phyloP scores from a whole-genome alignment of 64 coral and sea anemone species.

The Montipora capricornis region DNA sequence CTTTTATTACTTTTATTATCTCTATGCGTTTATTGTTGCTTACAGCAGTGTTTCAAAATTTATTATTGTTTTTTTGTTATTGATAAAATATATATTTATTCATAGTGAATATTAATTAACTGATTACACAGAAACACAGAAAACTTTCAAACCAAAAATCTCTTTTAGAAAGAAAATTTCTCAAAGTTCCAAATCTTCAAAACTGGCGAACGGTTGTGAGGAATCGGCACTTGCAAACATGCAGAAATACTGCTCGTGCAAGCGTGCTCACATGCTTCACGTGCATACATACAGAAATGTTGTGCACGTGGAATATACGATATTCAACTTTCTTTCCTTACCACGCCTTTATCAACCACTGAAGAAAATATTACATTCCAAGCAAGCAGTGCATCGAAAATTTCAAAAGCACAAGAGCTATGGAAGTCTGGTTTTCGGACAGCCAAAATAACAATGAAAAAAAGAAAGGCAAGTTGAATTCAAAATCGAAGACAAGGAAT shows the following conservation, averaged over 20 bases:
- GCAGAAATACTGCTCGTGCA: background rate
- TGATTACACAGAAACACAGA: no score
- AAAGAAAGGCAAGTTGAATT: conserved; percentile 6
- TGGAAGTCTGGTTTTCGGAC: conserved; percentile 7
- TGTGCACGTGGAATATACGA: background rate
- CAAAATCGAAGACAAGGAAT: conserved; percentile 24
- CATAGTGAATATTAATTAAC: no score
- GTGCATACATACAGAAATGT: background rate
- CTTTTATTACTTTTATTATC: no score
- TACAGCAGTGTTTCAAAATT: no score
- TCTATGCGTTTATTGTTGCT: no score
- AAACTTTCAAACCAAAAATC: no score
- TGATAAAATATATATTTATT: no score
- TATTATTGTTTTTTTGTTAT: no score
- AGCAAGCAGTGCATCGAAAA: background rate
- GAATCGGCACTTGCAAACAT: no score
- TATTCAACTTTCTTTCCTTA: background rate
- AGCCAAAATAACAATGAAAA: background rate
- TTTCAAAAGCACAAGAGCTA: background rate
- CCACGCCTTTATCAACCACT: background rate
- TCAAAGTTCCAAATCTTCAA: no score
- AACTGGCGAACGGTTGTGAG: no score
- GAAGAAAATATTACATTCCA: background rate
- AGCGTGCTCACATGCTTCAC: background rate
- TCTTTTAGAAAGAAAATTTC: no score